Evolutionary conservation across 2,888 invertebrate genomes (phyloP).

Genomic region (Melolontha melolontha): DNA sequence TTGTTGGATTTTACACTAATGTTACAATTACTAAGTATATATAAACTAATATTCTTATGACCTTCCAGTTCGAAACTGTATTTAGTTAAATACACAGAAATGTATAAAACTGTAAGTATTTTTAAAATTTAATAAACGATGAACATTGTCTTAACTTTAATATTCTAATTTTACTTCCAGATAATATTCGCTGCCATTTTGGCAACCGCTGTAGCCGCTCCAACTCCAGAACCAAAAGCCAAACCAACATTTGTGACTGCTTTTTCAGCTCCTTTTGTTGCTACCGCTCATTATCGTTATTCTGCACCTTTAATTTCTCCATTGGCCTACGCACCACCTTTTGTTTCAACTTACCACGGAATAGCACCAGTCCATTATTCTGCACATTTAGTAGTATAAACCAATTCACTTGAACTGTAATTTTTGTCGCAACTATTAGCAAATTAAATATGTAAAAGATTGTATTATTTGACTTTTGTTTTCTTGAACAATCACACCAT

Average conservation of each 20-base stretch:
- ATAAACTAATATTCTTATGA: background rate
- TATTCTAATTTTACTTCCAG: slow-evolving; percentile 61
- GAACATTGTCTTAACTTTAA: background rate
- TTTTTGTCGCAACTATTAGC: too few relatives aligned
- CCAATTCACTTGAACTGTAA: background rate
- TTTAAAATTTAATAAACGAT: background rate
- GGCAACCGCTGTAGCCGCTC: slow-evolving; percentile 67
- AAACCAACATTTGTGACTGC: slow-evolving; percentile 57
- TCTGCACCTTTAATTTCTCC: slow-evolving; percentile 35
- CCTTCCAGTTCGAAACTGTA: slow-evolving; percentile 17
- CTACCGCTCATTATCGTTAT: slow-evolving; percentile 35
- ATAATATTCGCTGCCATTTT: slow-evolving; percentile 66
- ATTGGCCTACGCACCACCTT: slow-evolving; percentile 56
- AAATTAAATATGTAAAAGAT: too few relatives aligned
- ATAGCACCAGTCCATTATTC: slow-evolving; percentile 45
- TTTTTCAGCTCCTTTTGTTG: slow-evolving; percentile 37
- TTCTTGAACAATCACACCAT: too few relatives aligned
- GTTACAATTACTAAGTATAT: slow-evolving; percentile 9
- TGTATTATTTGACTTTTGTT: too few relatives aligned
- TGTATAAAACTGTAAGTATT: slow-evolving; percentile 43
- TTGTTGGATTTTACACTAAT: background rate
- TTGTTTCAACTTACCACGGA: slow-evolving; percentile 45
- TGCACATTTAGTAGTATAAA: slow-evolving; percentile 22
- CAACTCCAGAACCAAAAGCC: slow-evolving; percentile 55
- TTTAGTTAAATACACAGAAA: slow-evolving; percentile 25